Percentiles rank a stretch among this genome's conserved stretches.
phyloP scores from a whole-genome alignment of 1,140 invertebrate species.

The Eumeta japonica region DNA sequence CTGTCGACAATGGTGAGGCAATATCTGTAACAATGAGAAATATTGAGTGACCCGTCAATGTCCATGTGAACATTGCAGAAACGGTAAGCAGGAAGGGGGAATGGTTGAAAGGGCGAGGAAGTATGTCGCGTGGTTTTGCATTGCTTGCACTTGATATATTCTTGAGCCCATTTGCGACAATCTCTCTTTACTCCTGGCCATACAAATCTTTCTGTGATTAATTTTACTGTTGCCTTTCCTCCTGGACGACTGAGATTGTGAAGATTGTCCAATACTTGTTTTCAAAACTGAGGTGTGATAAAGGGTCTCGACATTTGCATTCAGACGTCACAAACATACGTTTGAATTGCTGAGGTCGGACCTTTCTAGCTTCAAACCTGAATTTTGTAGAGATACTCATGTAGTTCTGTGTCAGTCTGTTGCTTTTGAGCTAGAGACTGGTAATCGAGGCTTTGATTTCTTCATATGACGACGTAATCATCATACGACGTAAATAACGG shows the following conservation, averaged over 20 bases:
- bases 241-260: background rate
- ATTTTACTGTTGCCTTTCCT: background rate
- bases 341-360: conserved; percentile 1
- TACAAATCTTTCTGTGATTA: background rate
- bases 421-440: conserved; percentile 11
- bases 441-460: conserved; percentile 9
- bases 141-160: background rate
- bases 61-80: conserved; percentile 53
- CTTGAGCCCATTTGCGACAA: background rate
- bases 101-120: background rate
- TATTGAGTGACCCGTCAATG: conserved; percentile 45
- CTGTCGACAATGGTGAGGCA: conserved; percentile 45
- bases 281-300: background rate
- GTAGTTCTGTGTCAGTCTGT: conserved; percentile 7
- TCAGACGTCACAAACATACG: background rate
- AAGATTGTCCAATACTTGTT: background rate
- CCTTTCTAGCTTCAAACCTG: background rate
- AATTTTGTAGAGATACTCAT: background rate
- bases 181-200: background rate
- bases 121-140: conserved; percentile 21
- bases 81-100: conserved; percentile 17
- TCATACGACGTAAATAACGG: too few species aligned
- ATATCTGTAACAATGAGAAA: conserved; percentile 26
- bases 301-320: too few species aligned
- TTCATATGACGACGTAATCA: too few species aligned